These are phyloP conservation scores for Brachynemurus nebulosus DNA, from an alignment of 2,888 invertebrate species.

Conservation along the genomic window DNA sequence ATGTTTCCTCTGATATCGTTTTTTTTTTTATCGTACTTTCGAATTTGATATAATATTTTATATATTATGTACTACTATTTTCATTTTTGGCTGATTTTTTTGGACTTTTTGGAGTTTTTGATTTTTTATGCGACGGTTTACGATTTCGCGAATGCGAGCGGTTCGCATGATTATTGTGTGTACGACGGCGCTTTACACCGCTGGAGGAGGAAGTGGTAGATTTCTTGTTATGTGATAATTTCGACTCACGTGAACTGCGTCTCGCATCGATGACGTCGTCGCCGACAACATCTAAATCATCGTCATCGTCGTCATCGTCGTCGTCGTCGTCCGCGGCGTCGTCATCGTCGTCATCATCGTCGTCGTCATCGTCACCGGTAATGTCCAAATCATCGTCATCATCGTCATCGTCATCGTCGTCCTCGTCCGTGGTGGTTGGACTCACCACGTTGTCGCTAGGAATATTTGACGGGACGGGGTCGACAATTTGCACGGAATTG, in stretches of 20 bases:
- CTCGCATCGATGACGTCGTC: constrained; percentile 54
- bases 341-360: constrained; percentile 43
- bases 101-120: constrained; percentile 29
- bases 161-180: no score
- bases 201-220: not conserved
- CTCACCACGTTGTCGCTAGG: constrained; percentile 24
- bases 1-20: not conserved
- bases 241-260: constrained; percentile 71
- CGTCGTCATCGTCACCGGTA: constrained; percentile 39
- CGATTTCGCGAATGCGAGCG: constrained; percentile 6
- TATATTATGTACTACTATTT: constrained; percentile 2
- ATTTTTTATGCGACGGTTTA: constrained; percentile 28
- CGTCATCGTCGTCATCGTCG: constrained; percentile 52
- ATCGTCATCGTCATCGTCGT: constrained; percentile 29
- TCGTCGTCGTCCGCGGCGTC: constrained; percentile 44
- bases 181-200: not conserved
- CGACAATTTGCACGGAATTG: constrained; percentile 22
- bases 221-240: constrained; percentile 35
- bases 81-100: constrained; percentile 39
- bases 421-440: constrained; percentile 32
- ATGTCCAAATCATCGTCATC: constrained; percentile 32
- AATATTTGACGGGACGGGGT: constrained; percentile 23
- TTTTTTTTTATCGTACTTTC: no score
- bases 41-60: no score
- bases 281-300: constrained; percentile 51